Evolutionary conservation across 2,113 vertebrate species (phyloP).

Genomic region (Pituophis catenifer): DNA sequence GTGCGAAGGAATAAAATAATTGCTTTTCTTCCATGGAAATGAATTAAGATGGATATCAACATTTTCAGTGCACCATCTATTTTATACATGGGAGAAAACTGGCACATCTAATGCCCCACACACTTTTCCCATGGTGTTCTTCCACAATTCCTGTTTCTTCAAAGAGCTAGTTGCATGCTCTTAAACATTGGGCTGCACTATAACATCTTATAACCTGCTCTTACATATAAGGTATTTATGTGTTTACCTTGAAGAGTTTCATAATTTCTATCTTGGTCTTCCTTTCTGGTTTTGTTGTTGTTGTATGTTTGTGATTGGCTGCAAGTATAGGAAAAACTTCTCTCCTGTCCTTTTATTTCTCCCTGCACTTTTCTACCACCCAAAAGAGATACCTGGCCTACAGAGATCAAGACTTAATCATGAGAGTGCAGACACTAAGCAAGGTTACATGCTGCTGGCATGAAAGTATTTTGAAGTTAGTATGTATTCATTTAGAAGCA

Average conservation of each 20-base stretch:
- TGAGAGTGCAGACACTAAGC: not conserved
- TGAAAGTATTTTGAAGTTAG: not conserved
- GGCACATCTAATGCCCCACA: conserved; percentile 45
- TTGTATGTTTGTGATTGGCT: conserved; percentile 22
- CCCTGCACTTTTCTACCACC: not conserved
- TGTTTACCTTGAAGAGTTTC: not conserved
- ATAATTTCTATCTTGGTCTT: not conserved
- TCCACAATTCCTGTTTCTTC: conserved; percentile 19
- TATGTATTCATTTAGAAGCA: not conserved
- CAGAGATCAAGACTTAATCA: not conserved
- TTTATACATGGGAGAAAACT: conserved; percentile 31
- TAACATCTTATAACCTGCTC: not conserved
- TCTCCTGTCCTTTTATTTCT: not conserved
- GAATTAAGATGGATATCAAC: conserved; percentile 38
- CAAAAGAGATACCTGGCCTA: not conserved
- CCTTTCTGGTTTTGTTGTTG: not conserved
- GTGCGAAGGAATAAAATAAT: conserved; percentile 44
- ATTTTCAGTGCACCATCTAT: conserved; percentile 34
- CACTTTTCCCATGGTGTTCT: conserved; percentile 14
- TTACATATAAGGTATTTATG: conserved; percentile 28
- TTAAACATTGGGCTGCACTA: conserved; percentile 11
- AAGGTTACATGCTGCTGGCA: not conserved
- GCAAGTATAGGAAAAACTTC: not conserved
- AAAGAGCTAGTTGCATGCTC: conserved; percentile 44
- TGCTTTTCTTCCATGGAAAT: conserved; percentile 43